Conservation (phyloP, 2,888 invertebrate species). For the Polydesmus complanatus region DNA sequence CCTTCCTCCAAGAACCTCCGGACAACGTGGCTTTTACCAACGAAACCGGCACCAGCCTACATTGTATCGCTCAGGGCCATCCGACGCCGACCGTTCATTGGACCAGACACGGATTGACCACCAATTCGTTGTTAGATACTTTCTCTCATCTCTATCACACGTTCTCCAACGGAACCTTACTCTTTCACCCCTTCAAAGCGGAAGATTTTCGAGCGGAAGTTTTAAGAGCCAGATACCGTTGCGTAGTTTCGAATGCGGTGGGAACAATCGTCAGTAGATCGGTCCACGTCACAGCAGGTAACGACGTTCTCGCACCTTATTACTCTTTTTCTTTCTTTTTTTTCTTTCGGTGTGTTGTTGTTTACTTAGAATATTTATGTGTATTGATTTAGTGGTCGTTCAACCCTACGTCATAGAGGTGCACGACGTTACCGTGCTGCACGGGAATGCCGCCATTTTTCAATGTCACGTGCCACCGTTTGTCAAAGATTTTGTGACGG, state of each 20-base stretch:
- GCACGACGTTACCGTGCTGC: constrained; percentile 12
- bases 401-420: constrained; percentile 13
- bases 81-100: constrained; percentile 5
- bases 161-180: constrained; percentile 19
- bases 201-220: constrained; percentile 23
- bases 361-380: neutral
- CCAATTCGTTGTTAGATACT: constrained; percentile 53
- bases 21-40: constrained; percentile 9
- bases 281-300: constrained; percentile 29
- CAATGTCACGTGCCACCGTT: constrained; percentile 10
- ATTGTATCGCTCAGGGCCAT: constrained; percentile 6
- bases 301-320: constrained; percentile 12
- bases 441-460: constrained; percentile 15
- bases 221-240: constrained; percentile 28
- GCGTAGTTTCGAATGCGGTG: constrained; percentile 26
- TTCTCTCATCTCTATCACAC: constrained; percentile 77
- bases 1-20: constrained; percentile 11
- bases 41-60: neutral
- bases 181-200: constrained; percentile 27
- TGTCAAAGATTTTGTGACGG: constrained; percentile 1
- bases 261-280: constrained; percentile 28
- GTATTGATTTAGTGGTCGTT: constrained; percentile 2
- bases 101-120: constrained; percentile 54
- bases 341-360: neutral
- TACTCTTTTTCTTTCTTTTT: neutral